A percentile compares a stretch with the other conserved stretches of the same genome.
Evolutionary conservation across 2,113 vertebrate species (phyloP).

Genomic region (Choloepus hoffmanni): DNA sequence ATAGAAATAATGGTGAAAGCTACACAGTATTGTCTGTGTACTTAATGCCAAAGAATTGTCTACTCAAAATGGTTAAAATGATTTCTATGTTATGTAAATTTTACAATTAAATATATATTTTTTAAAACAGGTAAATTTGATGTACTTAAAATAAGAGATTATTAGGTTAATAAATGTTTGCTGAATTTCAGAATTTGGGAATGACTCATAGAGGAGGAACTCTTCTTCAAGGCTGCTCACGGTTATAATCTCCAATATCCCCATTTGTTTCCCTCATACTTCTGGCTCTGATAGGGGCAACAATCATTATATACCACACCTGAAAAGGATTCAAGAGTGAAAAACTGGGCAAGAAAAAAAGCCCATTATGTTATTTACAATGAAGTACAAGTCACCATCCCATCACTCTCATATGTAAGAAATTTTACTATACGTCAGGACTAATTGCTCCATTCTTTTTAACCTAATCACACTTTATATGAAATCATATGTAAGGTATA

Average conservation of each 20-base stretch:
- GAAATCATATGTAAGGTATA: constrained; percentile 82
- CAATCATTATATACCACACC: background rate
- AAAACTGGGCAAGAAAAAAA: background rate
- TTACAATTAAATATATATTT: too few relatives aligned
- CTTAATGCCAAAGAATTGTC: too few relatives aligned
- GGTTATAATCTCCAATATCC: background rate
- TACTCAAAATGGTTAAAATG: too few relatives aligned
- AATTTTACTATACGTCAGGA: background rate
- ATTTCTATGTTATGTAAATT: too few relatives aligned
- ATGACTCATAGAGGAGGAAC: background rate
- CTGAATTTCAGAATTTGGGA: constrained; percentile 41
- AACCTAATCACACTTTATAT: constrained; percentile 3
- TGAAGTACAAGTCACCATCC: background rate
- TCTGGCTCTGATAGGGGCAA: background rate
- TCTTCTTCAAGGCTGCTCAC: background rate
- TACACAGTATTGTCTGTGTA: too few relatives aligned
- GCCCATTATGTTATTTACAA: background rate
- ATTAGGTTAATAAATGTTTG: constrained; percentile 20
- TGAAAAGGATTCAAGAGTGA: background rate
- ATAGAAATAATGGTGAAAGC: too few relatives aligned
- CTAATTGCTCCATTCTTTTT: background rate
- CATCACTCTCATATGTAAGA: background rate
- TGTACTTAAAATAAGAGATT: constrained; percentile 41
- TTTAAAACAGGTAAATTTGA: background rate
- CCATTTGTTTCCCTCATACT: background rate